phyloP scores from a whole-genome alignment of 2,113 vertebrate species.

The Oreocharis arfaki region DNA sequence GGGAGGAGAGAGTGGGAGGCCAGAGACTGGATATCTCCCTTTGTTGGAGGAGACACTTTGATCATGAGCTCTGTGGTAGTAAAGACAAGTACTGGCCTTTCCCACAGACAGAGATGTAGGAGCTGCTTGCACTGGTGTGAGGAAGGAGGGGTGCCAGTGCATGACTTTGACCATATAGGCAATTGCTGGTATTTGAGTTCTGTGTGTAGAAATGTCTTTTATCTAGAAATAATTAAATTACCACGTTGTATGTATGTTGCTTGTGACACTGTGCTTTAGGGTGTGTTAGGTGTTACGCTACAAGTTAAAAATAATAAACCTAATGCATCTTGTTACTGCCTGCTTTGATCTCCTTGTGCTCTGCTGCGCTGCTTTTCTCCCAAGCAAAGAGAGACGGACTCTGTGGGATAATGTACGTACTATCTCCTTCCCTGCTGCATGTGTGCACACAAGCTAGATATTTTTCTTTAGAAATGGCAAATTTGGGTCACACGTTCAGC shows the following conservation, averaged over 20 bases:
- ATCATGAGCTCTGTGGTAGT: neutral
- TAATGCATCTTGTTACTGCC: neutral
- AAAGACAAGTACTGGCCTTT: neutral
- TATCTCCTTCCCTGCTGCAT: neutral
- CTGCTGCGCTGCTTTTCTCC: neutral
- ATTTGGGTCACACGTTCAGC: neutral
- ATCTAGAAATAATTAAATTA: neutral
- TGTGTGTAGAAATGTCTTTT: neutral
- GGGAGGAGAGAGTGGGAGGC: neutral
- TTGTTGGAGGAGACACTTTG: neutral
- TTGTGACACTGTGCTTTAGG: neutral
- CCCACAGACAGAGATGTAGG: neutral
- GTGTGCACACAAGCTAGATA: neutral
- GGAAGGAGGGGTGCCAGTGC: neutral
- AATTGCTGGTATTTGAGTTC: neutral
- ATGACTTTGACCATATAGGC: neutral
- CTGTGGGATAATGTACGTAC: neutral
- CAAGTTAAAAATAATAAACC: neutral
- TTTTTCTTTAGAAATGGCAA: neutral
- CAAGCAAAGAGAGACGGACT: neutral
- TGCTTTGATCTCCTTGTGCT: neutral
- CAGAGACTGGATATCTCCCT: neutral
- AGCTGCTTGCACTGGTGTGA: neutral
- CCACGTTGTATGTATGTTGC: neutral
- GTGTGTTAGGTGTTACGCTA: neutral